Evolutionary conservation across 1,140 invertebrate genomes (phyloP).

Genomic region (Eciton burchellii): DNA sequence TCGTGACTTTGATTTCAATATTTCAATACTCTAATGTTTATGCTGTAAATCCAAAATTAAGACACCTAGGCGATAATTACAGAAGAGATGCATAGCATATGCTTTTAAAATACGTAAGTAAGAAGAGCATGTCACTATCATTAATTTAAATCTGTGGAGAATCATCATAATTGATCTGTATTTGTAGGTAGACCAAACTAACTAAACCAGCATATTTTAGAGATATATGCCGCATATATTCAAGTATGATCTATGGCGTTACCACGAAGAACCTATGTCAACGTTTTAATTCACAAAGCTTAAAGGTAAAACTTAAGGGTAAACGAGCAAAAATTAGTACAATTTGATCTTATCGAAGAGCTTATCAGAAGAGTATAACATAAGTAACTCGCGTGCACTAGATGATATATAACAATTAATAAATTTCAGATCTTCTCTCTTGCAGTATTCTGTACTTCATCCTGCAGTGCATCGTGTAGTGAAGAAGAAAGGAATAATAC

Average conservation of each 20-base stretch:
- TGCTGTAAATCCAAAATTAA: constrained; percentile 93
- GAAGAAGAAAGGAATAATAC: constrained; percentile 80
- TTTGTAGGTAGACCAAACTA: constrained; percentile 84
- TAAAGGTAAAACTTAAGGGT: constrained; percentile 90
- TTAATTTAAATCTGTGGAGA: not conserved
- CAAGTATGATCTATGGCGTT: constrained; percentile 93
- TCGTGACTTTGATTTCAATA: constrained; percentile 94
- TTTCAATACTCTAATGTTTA: constrained; percentile 98
- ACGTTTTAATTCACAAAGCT: constrained; percentile 91
- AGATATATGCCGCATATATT: constrained; percentile 93
- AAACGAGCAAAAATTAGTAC: constrained; percentile 94
- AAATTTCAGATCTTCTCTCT: constrained; percentile 44
- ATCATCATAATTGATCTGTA: constrained; percentile 22
- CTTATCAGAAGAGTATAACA: constrained; percentile 94
- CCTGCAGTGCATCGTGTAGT: constrained; percentile 71
- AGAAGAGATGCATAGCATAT: constrained; percentile 91
- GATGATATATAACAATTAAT: not conserved
- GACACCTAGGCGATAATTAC: constrained; percentile 91
- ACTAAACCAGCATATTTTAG: constrained; percentile 86
- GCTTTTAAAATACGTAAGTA: constrained; percentile 88
- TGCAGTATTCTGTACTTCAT: constrained; percentile 85
- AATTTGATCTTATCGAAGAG: constrained; percentile 95
- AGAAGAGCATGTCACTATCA: no score
- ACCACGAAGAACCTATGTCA: constrained; percentile 94
- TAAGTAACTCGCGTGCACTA: constrained; percentile 62